Conservation (phyloP, 2,888 invertebrate genomes). For the Oscheius myriophilus region DNA sequence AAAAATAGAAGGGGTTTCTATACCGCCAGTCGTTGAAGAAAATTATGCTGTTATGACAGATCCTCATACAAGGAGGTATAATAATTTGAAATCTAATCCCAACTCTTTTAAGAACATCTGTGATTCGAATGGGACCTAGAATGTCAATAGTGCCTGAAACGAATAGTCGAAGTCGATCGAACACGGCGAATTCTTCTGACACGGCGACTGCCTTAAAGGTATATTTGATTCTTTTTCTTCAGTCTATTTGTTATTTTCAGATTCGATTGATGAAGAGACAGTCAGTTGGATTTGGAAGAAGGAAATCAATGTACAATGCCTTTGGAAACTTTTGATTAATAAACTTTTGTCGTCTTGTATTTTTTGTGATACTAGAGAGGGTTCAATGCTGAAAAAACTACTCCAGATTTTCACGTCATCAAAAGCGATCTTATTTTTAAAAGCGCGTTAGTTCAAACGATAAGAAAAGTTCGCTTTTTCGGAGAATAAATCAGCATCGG, state of each 20-base stretch:
- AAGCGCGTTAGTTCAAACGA: too few relatives aligned
- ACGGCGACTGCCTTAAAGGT: conserved; percentile 2
- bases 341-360: too few relatives aligned
- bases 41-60: conserved; percentile 19
- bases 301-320: conserved; percentile 25
- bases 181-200: conserved; percentile 9
- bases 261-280: conserved; percentile 15
- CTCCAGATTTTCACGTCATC: too few relatives aligned
- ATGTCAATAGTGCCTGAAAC: neutral
- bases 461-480: too few relatives aligned
- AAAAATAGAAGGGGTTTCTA: neutral
- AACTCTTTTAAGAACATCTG: conserved; percentile 7
- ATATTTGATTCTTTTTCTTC: neutral
- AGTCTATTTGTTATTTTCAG: conserved; percentile 9
- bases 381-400: too few relatives aligned
- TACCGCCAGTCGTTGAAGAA: conserved; percentile 16
- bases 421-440: too few relatives aligned
- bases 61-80: conserved; percentile 10
- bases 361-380: too few relatives aligned
- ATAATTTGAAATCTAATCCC: neutral
- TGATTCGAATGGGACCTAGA: conserved; percentile 17
- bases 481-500: too few relatives aligned
- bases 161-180: conserved; percentile 18
- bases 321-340: conserved; percentile 26
- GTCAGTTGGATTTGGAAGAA: conserved; percentile 1